Evolutionary conservation across 2,888 invertebrate species (phyloP).

Genomic region (Drosophila kanekoi): DNA sequence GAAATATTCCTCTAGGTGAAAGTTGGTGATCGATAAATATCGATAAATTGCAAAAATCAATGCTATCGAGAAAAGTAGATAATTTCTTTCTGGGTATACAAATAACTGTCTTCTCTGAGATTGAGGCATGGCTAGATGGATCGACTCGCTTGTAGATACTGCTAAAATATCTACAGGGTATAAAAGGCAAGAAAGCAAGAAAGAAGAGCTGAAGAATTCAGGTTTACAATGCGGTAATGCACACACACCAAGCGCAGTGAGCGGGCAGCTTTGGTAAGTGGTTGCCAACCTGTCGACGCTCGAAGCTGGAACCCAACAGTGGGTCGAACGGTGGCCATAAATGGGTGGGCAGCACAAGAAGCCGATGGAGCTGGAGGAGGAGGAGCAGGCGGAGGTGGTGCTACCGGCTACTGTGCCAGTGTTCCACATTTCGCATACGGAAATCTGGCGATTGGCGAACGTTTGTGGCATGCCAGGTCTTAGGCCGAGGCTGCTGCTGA

Average conservation of each 20-base stretch:
- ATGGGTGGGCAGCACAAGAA: slow-evolving; percentile 34
- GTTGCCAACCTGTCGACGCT: slow-evolving; percentile 42
- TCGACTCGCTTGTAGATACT: too few relatives aligned
- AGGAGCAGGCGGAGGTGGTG: neutral
- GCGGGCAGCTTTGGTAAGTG: slow-evolving; percentile 6
- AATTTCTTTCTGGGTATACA: too few relatives aligned
- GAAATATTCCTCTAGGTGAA: too few relatives aligned
- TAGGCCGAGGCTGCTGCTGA: slow-evolving; percentile 32
- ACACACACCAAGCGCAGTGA: slow-evolving; percentile 35
- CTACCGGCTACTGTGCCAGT: slow-evolving; percentile 69
- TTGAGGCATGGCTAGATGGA: too few relatives aligned
- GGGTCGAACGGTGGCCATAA: slow-evolving; percentile 53
- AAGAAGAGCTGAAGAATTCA: slow-evolving; percentile 69
- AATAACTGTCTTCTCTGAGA: too few relatives aligned
- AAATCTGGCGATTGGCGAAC: slow-evolving; percentile 51
- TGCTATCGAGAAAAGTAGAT: too few relatives aligned
- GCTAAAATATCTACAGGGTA: neutral
- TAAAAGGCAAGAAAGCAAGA: slow-evolving; percentile 25
- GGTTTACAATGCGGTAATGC: slow-evolving; percentile 79
- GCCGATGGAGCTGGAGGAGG: neutral
- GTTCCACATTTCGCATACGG: slow-evolving; percentile 81
- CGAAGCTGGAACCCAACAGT: slow-evolving; percentile 46
- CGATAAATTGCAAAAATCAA: too few relatives aligned
- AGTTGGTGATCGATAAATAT: too few relatives aligned
- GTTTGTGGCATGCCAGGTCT: slow-evolving; percentile 40